Evolutionary conservation across 2,888 invertebrate species (phyloP).

Genomic region (Apoderus coryli): DNA sequence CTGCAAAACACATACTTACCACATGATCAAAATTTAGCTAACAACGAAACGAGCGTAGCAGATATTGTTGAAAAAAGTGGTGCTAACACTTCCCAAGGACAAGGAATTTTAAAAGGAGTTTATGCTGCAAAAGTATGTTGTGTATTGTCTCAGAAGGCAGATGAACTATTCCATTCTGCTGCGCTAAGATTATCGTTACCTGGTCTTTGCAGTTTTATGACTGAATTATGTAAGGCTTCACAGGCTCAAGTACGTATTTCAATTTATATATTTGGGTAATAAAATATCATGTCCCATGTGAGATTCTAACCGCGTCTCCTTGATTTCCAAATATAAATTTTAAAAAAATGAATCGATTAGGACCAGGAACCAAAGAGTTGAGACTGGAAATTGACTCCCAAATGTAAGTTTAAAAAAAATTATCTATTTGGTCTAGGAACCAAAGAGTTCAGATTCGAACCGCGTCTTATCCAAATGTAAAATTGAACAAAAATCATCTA

Average conservation of each 20-base stretch:
- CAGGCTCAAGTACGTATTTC: constrained; percentile 68
- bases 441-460: too few species aligned
- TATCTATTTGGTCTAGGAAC: too few species aligned
- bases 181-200: constrained; percentile 76
- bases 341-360: too few species aligned
- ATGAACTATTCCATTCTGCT: constrained; percentile 79
- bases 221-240: constrained; percentile 72
- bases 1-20: constrained; percentile 41
- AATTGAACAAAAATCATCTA: too few species aligned
- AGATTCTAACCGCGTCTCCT: too few species aligned
- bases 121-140: constrained; percentile 83
- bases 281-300: too few species aligned
- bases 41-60: constrained; percentile 55
- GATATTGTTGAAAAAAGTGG: constrained; percentile 52
- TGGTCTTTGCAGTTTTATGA: constrained; percentile 68
- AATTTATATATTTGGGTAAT: too few species aligned
- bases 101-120: constrained; percentile 52
- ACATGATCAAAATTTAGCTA: constrained; percentile 35
- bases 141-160: constrained; percentile 77
- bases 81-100: constrained; percentile 31
- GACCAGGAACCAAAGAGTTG: too few species aligned
- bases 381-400: too few species aligned
- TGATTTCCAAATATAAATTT: too few species aligned
- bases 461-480: too few species aligned
- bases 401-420: too few species aligned